Base-by-base conservation (phyloP, 2,888 invertebrate genomes). In the Disparrhopalites patrizii region DNA sequence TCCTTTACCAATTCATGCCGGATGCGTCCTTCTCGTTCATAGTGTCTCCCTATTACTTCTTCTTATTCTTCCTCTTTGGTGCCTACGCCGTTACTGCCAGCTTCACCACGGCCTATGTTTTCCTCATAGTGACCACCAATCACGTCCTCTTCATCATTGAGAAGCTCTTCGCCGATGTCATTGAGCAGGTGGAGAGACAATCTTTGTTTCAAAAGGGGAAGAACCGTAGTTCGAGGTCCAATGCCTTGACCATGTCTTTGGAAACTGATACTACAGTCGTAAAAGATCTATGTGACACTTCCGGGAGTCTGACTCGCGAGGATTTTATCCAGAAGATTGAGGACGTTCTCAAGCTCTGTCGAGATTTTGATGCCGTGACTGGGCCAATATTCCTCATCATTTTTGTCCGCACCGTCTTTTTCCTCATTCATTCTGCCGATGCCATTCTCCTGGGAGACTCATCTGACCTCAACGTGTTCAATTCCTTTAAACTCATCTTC, bases 361-460 rank as follows among this genome's bases (percentile, higher is more conserved):
- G 20, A n/a, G n/a, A 43, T 15, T 43, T 43, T n/a, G 43, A 43
- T n/a, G 8, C 15, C 15, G 43, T 43, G 8, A 20, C n/a, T 5
- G 43, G 43, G 20, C 43, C 43, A 5, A 10, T 43, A 4, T 43
- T 10, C 43, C 20, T 43, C 5, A 4, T 4, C n/a, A 5, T 43
- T 43, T 43, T 43, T n/a, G n/a, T 63, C 15, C 27, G 40, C 5
- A 47, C 18, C 20, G 57, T 57, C 10, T 55, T 64, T 25, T 30
- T 57, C 36, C 47, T 57, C n/a, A 47, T 64, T n/a, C 64, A 56
- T 50, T 64, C 57, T n/a, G 43, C 47, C 13, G 50, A 23, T 43
- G 18, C 57, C n/a, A 30, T 63, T 43, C 23, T 63, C 5, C 18
- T 47, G 18, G 27, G 47, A 10, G 25, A 18, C 1, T 30, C 38